phyloP scores from a whole-genome alignment of 2,888 invertebrate genomes.

The Corbicula japonica region DNA sequence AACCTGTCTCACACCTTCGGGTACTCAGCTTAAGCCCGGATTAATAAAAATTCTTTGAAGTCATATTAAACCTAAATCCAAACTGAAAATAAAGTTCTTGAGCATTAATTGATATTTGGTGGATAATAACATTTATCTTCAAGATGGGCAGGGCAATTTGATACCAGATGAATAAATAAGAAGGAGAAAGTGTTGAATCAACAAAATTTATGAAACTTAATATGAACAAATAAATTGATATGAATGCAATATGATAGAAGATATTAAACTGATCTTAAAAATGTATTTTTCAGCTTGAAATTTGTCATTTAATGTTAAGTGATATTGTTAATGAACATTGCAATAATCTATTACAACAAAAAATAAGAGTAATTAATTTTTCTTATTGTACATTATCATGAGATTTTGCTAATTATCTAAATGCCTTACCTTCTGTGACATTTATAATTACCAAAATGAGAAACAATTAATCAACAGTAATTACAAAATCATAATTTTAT shows the following conservation, averaged over 20 bases:
- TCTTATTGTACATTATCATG: slow-evolving; percentile 20
- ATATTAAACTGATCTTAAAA: too few relatives aligned
- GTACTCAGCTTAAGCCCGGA: slow-evolving; percentile 40
- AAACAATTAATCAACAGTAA: slow-evolving; percentile 27
- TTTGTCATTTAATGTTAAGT: not conserved
- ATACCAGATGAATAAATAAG: slow-evolving; percentile 20
- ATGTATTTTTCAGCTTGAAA: not conserved
- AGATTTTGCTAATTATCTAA: slow-evolving; percentile 27
- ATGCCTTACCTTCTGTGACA: slow-evolving; percentile 12
- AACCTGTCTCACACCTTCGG: slow-evolving; percentile 27
- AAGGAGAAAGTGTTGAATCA: too few relatives aligned
- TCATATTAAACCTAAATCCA: slow-evolving; percentile 31
- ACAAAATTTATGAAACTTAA: too few relatives aligned
- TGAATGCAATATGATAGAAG: too few relatives aligned
- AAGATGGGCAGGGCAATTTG: slow-evolving; percentile 7
- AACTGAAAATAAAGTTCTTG: slow-evolving; percentile 44
- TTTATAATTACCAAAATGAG: slow-evolving; percentile 26
- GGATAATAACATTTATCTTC: slow-evolving; percentile 9
- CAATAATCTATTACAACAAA: slow-evolving; percentile 9
- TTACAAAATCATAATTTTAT: slow-evolving; percentile 14
- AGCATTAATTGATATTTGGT: slow-evolving; percentile 22
- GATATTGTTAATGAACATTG: not conserved
- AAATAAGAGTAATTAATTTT: slow-evolving; percentile 22
- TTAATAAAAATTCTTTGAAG: slow-evolving; percentile 47
- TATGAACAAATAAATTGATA: too few relatives aligned